These are phyloP conservation scores for Rhodeus uyekii DNA, from an alignment of 2,797 vertebrate genomes.

Conservation along the genomic window DNA sequence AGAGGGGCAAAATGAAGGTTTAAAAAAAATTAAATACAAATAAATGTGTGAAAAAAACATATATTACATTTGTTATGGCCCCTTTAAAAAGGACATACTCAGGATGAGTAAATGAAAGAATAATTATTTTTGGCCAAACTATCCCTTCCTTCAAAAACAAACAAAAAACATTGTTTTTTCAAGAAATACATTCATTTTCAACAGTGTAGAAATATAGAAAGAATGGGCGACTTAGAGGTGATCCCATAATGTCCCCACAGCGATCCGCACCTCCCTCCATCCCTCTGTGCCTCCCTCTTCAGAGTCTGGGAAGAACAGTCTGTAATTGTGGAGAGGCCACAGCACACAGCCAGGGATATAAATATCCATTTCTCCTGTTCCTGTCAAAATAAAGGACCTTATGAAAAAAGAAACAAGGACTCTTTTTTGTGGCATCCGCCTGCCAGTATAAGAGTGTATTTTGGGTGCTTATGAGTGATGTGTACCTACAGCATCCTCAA, in stretches of 20 bases:
- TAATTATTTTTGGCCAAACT: too few species aligned
- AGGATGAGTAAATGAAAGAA: too few species aligned
- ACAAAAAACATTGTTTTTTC: neutral
- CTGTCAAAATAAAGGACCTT: conserved; percentile 83
- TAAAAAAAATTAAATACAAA: too few species aligned
- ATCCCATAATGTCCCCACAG: conserved; percentile 54
- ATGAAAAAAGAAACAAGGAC: conserved; percentile 67
- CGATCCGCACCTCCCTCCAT: conserved; percentile 68
- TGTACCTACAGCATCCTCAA: conserved; percentile 67
- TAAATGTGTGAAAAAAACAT: too few species aligned
- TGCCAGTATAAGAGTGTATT: conserved; percentile 69
- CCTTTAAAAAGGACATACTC: too few species aligned
- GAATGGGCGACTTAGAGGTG: neutral
- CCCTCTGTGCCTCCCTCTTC: conserved; percentile 60
- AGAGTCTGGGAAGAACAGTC: conserved; percentile 77
- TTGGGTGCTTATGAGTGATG: conserved; percentile 49
- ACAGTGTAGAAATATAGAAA: too few species aligned
- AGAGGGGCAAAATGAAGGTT: neutral
- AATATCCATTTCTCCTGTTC: conserved; percentile 81
- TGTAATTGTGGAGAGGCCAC: conserved; percentile 84
- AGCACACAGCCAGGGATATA: conserved; percentile 83
- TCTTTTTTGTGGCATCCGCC: conserved; percentile 69
- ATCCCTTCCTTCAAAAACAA: too few species aligned
- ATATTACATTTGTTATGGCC: too few species aligned
- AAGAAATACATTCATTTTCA: neutral